Percentiles rank a stretch among this genome's conserved stretches.
These are phyloP conservation scores for Drosophila ohnishii DNA, from an alignment of 1,140 invertebrate genomes.

Conservation along the genomic window DNA sequence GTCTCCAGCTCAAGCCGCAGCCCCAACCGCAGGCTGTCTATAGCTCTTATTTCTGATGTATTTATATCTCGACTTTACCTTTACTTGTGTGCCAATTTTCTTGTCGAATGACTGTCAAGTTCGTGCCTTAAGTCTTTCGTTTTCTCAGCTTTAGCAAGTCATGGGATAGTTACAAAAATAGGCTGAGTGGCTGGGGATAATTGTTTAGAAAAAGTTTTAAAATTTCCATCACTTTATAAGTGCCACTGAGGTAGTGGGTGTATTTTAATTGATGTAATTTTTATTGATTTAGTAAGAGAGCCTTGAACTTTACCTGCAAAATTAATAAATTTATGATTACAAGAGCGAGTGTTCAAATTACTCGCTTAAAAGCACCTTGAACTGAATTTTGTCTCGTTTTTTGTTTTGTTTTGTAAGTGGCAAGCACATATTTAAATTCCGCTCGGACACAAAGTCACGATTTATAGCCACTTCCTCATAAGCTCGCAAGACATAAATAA, in stretches of 20 bases:
- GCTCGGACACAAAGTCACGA: constrained; percentile 33
- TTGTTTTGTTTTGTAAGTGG: constrained; percentile 8
- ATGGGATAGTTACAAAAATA: constrained; percentile 33
- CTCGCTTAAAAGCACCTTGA: constrained; percentile 8
- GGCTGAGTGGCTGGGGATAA: constrained; percentile 2
- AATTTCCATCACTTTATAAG: constrained; percentile 7
- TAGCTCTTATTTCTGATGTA: constrained; percentile 39
- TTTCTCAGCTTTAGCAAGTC: constrained; percentile 22
- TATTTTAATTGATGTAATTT: background rate
- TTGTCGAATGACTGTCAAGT: constrained; percentile 68
- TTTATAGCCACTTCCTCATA: constrained; percentile 63
- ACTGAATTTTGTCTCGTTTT: constrained; percentile 15
- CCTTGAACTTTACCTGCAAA: background rate
- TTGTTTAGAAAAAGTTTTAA: background rate
- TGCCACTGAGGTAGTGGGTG: constrained; percentile 4
- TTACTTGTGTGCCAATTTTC: constrained; percentile 45
- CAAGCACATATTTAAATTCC: constrained; percentile 34
- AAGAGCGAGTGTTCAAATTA: background rate
- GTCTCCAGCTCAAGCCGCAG: constrained; percentile 7
- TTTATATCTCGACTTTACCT: constrained; percentile 31
- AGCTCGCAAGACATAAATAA: constrained; percentile 27
- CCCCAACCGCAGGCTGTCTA: constrained; percentile 16
- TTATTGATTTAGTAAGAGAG: background rate
- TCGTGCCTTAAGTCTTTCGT: constrained; percentile 59
- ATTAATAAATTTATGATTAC: background rate